Conservation (phyloP, 23 tunicate genomes). For the Corella eumyota region DNA sequence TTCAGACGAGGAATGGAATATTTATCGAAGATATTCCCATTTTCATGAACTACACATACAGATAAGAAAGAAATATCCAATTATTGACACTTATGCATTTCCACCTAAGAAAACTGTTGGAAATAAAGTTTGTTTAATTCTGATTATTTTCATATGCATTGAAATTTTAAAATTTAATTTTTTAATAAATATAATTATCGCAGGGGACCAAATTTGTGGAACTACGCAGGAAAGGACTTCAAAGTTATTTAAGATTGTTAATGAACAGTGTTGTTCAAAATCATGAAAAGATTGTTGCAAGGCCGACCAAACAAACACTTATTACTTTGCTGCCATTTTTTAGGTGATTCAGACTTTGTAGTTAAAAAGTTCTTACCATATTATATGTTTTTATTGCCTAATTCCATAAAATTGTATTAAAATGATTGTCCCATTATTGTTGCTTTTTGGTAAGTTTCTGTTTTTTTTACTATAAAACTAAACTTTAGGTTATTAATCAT, state of each 20-base stretch:
- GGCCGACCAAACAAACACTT: conserved; percentile 52
- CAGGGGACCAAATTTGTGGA: conserved; percentile 47
- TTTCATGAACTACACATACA: conserved; percentile 62
- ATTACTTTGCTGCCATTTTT: conserved; percentile 64
- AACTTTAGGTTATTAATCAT: no score
- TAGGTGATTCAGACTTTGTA: no score
- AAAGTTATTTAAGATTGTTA: conserved; percentile 51
- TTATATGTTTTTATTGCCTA: no score
- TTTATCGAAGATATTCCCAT: conserved; percentile 79
- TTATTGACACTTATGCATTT: conserved; percentile 51
- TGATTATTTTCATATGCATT: no score
- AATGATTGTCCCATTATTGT: no score
- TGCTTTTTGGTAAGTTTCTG: no score
- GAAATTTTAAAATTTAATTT: background rate
- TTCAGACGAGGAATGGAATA: conserved; percentile 92
- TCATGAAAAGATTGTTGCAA: conserved; percentile 45
- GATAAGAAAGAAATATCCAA: conserved; percentile 44
- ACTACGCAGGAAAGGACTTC: conserved; percentile 58
- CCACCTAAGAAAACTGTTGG: conserved; percentile 84
- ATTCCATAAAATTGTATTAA: no score
- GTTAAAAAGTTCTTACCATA: no score
- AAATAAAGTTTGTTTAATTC: conserved; percentile 30
- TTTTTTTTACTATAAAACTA: no score
- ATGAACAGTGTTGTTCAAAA: conserved; percentile 71
- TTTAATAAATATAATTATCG: background rate